Base-by-base conservation (phyloP, 2,888 invertebrate genomes). In the Cheilosia impressa region DNA sequence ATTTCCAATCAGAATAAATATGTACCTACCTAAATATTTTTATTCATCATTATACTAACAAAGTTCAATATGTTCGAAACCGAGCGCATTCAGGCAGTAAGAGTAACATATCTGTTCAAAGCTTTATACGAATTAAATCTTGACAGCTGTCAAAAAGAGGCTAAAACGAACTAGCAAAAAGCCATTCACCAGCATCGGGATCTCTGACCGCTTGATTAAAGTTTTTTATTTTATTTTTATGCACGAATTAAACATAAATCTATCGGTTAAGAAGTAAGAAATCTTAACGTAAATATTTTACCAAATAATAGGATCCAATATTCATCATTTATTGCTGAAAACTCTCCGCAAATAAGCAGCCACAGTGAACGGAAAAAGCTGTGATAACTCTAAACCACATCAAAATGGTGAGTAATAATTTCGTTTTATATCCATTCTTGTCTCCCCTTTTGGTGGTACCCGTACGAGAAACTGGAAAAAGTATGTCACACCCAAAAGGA, bases 341-440 rank as follows among this genome's bases (percentile, higher is more conserved):
- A 63, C 50, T 50, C n/a, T 10, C 47, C 34, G 17, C 41, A 52
- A 60, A 55, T 38, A 58, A 53, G 38, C 22, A 52, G 24, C 55
- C 71, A 31, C 69, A 71, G 31, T 76, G 19, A 68, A 73, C 43
- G 27, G 41, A 58, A 68, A 82, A 82, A 69, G 63, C 87, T 87
- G 87, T 87, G 87, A 87, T 87, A 87, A 75, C 82, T 78, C 57
- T 45, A 72, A 77, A 65, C 68, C 68, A 77, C 82, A 75, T 82
- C 82, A 87, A 87, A 73, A 87, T 87, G 87, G 87, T 87, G 87
- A 87, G 87, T 87, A 87, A 85, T 85, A 82, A 85, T 71, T 85
- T 65, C 43, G 50, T 78, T 72, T 65, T 53, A 68, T 53, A 34
- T 19, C 24, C 69, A 65, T 76, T 72, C 38, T 13, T 63, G 34